Evolutionary conservation across 1,140 invertebrate species (phyloP).

Genomic region (Coelopa frigida): DNA sequence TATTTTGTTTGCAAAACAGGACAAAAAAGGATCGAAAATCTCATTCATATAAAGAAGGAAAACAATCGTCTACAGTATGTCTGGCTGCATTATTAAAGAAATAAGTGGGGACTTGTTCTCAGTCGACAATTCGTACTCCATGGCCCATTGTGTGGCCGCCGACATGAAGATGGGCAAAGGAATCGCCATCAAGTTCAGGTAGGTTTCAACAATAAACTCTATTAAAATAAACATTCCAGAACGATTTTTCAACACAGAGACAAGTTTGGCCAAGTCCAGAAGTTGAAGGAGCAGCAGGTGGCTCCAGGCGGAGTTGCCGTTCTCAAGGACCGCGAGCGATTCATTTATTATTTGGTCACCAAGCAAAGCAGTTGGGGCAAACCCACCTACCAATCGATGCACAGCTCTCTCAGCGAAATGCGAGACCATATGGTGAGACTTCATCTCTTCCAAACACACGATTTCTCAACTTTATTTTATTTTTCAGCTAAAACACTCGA

Average conservation of each 20-base stretch:
- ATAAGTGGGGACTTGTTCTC: conserved; percentile 52
- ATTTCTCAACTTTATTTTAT: not conserved
- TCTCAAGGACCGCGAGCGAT: conserved; percentile 44
- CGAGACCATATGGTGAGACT: conserved; percentile 40
- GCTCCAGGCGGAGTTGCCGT: conserved; percentile 50
- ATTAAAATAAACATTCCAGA: no score
- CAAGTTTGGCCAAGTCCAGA: conserved; percentile 40
- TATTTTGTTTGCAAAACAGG: no score
- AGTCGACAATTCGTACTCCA: conserved; percentile 40
- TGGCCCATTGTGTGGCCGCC: conserved; percentile 57
- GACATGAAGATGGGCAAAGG: conserved; percentile 54
- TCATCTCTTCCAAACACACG: not conserved
- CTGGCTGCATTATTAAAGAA: conserved; percentile 26
- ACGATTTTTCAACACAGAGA: conserved; percentile 16
- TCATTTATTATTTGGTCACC: conserved; percentile 53
- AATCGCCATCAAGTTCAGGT: conserved; percentile 50
- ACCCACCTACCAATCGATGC: conserved; percentile 45
- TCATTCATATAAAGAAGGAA: no score
- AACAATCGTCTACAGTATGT: conserved; percentile 21
- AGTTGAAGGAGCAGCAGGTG: conserved; percentile 34
- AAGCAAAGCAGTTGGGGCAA: conserved; percentile 45
- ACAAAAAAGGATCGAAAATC: no score
- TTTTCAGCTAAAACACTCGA: conserved; percentile 37
- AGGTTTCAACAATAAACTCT: not conserved
- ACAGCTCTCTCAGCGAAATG: conserved; percentile 42